Conservation (phyloP, 2,113 vertebrate species). For the Oriolus oriolus region DNA sequence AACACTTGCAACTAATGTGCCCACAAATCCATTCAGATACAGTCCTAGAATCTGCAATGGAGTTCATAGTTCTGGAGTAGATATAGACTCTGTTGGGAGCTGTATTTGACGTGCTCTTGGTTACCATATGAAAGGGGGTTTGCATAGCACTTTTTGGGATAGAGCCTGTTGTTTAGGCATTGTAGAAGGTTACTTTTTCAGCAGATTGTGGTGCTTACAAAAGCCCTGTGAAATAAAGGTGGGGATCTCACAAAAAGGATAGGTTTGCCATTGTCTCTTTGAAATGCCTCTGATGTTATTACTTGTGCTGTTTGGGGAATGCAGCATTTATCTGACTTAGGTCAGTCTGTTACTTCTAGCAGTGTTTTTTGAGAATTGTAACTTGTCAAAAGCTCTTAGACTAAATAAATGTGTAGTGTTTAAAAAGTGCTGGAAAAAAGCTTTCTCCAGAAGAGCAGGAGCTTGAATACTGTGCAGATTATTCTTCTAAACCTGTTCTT, state of each 20-base stretch:
- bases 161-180: neutral
- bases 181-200: neutral
- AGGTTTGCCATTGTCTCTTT: neutral
- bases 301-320: neutral
- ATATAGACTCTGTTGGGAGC: neutral
- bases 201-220: neutral
- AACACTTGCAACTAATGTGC: neutral
- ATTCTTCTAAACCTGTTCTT: constrained; percentile 44
- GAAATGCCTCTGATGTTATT: neutral
- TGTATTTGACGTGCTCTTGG: neutral
- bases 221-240: neutral
- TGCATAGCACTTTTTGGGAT: neutral
- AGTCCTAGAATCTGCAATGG: neutral
- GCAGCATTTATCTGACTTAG: neutral
- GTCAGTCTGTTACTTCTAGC: neutral
- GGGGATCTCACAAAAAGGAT: neutral
- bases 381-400: neutral
- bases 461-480: neutral
- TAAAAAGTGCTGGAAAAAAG: neutral
- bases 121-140: neutral
- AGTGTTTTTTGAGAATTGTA: neutral
- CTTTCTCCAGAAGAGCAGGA: neutral
- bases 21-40: neutral
- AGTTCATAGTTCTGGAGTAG: neutral
- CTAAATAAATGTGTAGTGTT: neutral